These are phyloP conservation scores for Nymphalis io DNA, from an alignment of 1,140 invertebrate species.

Conservation along the genomic window DNA sequence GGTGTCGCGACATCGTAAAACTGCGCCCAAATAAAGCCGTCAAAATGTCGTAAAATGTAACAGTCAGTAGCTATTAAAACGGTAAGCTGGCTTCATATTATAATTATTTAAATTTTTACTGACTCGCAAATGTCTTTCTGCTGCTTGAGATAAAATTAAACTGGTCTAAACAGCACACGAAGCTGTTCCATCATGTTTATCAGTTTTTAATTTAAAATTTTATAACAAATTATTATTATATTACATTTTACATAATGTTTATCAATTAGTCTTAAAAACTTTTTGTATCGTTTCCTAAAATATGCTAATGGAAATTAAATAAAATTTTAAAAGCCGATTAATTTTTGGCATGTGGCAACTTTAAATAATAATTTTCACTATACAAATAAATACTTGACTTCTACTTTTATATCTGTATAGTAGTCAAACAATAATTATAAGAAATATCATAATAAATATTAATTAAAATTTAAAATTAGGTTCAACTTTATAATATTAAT, in stretches of 20 bases:
- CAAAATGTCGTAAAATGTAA: conserved; percentile 36
- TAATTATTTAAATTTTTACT: conserved; percentile 34
- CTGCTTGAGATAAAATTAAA: conserved; percentile 18
- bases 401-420: too few species aligned
- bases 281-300: neutral
- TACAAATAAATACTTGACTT: too few species aligned
- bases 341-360: too few species aligned
- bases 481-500: too few species aligned
- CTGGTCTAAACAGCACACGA: conserved; percentile 9
- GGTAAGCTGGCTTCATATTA: conserved; percentile 30
- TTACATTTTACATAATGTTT: neutral
- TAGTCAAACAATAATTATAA: too few species aligned
- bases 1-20: conserved; percentile 26
- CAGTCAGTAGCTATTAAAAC: conserved; percentile 33
- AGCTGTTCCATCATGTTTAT: neutral
- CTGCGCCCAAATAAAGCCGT: conserved; percentile 33
- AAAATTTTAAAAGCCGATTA: neutral
- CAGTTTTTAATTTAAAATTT: neutral
- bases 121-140: conserved; percentile 6
- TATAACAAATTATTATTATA: neutral
- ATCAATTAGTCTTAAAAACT: neutral
- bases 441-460: too few species aligned
- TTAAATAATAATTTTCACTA: too few species aligned
- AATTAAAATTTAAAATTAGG: too few species aligned
- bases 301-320: neutral